A percentile compares a stretch with the other conserved stretches of the same genome.
Evolutionary conservation across 2,113 vertebrate genomes (phyloP).

Genomic region (Gulo gulo): DNA sequence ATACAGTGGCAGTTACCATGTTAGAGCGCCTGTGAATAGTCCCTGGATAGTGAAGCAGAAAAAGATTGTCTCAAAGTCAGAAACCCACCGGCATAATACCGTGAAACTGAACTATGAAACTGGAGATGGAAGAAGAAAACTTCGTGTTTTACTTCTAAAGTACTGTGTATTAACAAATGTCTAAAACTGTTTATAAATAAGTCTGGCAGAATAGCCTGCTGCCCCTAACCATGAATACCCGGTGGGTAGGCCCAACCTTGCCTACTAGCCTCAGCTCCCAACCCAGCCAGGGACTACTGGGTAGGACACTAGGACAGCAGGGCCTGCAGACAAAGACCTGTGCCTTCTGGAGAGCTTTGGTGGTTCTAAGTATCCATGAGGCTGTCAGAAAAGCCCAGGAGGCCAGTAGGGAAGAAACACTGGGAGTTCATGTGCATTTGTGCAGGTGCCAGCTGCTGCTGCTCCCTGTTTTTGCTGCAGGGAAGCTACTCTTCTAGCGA

Average conservation of each 20-base stretch:
- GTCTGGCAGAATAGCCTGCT: neutral
- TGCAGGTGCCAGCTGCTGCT: neutral
- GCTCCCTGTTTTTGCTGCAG: neutral
- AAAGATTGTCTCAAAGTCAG: neutral
- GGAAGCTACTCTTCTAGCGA: neutral
- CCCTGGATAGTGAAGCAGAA: neutral
- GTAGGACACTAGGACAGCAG: neutral
- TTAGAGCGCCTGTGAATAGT: neutral
- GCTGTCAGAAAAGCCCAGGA: neutral
- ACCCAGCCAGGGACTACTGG: neutral
- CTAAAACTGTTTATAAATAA: neutral
- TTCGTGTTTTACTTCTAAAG: conserved; percentile 24
- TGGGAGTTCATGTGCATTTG: neutral
- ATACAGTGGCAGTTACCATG: neutral
- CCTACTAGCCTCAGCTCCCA: neutral
- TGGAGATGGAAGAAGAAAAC: neutral
- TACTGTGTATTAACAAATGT: neutral
- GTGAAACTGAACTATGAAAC: conserved; percentile 24
- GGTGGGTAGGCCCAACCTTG: neutral
- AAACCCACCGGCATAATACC: neutral
- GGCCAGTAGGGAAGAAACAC: neutral
- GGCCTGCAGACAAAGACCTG: neutral
- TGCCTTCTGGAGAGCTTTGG: neutral
- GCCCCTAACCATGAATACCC: neutral
- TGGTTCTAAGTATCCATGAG: neutral